A percentile compares a stretch with the other conserved stretches of the same genome.
phyloP scores from a whole-genome alignment of 1,140 invertebrate species.

The Neotoxoptera formosana region DNA sequence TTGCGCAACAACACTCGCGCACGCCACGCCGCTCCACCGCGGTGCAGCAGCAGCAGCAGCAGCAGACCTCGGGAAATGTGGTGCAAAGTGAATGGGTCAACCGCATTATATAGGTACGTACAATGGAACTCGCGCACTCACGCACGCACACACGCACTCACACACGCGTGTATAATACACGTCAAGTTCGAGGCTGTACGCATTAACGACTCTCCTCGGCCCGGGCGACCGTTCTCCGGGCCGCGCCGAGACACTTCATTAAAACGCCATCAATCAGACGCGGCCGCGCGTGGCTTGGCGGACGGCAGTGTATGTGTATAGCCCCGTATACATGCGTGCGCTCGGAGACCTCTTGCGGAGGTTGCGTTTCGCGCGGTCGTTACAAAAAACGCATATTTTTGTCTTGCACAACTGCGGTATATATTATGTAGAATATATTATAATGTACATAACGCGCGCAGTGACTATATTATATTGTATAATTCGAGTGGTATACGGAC shows the following conservation, averaged over 20 bases:
- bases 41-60: not conserved
- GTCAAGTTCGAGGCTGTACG: conserved; percentile 47
- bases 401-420: conserved; percentile 24
- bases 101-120: not conserved
- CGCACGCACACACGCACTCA: not conserved
- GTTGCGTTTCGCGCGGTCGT: not conserved
- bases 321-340: not conserved
- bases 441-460: too few species aligned
- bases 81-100: conserved; percentile 56
- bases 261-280: conserved; percentile 55
- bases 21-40: not conserved
- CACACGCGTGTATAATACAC: not conserved
- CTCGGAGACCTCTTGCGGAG: not conserved
- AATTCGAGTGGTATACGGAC: too few species aligned
- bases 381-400: not conserved
- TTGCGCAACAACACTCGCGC: not conserved
- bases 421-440: too few species aligned
- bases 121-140: not conserved
- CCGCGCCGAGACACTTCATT: conserved; percentile 39
- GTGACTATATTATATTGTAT: too few species aligned
- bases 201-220: conserved; percentile 34
- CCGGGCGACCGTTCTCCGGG: not conserved
- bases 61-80: conserved; percentile 36
- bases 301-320: too few species aligned
- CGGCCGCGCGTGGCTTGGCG: not conserved